A percentile compares a stretch with the other conserved stretches of the same genome.
These are phyloP conservation scores for Lycaon pictus DNA, from an alignment of 2,113 vertebrate genomes.

Conservation along the genomic window DNA sequence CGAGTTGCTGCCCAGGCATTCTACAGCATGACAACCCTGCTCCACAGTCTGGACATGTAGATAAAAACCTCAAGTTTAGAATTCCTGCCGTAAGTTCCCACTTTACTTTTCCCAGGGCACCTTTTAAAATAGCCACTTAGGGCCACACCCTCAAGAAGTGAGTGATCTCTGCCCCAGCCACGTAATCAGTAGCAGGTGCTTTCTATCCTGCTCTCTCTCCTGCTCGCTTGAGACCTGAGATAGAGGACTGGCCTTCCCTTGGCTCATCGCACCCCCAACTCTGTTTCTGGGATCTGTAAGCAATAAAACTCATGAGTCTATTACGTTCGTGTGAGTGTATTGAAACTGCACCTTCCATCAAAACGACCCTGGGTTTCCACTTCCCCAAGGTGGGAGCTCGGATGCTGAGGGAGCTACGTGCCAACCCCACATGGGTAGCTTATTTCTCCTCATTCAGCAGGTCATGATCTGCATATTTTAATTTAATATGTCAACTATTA, in stretches of 20 bases:
- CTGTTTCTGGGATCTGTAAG: not conserved
- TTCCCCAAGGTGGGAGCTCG: not conserved
- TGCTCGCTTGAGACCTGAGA: not conserved
- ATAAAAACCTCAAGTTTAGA: not conserved
- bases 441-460: too few species aligned
- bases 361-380: not conserved
- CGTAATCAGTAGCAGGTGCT: not conserved
- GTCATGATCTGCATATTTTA: not conserved
- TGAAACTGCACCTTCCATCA: not conserved
- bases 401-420: not conserved
- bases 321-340: not conserved
- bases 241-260: not conserved
- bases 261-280: not conserved
- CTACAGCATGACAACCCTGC: not conserved
- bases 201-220: not conserved
- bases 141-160: not conserved
- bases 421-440: not conserved
- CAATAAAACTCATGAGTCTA: not conserved
- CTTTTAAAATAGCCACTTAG: not conserved
- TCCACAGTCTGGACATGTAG: not conserved
- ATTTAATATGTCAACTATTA: too few species aligned
- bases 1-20: not conserved
- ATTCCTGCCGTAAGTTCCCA: not conserved
- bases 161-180: not conserved
- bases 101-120: not conserved